A percentile compares a stretch with the other conserved stretches of the same genome.
phyloP scores from a whole-genome alignment of 2,797 vertebrate genomes.

The Sebastiscus albofasciatus region DNA sequence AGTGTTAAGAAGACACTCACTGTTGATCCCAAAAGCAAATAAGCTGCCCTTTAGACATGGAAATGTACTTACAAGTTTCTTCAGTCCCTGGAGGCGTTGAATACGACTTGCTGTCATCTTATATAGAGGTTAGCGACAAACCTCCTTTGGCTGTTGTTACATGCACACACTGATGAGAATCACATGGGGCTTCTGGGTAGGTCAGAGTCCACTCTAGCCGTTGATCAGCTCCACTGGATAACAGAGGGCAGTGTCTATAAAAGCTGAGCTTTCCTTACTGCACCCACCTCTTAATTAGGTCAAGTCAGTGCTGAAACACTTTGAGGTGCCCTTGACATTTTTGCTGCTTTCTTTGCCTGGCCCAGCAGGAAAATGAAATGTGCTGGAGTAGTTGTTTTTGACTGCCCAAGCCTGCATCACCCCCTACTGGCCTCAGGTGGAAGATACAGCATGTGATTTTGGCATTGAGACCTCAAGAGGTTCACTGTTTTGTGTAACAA shows the following conservation, averaged over 20 bases:
- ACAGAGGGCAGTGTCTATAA: slow-evolving; percentile 20
- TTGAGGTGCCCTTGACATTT: slow-evolving; percentile 7
- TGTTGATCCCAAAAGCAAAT: background rate
- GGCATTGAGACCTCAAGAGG: background rate
- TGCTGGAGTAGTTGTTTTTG: background rate
- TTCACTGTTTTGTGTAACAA: slow-evolving; percentile 1
- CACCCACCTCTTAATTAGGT: slow-evolving; percentile 9
- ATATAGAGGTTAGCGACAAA: slow-evolving; percentile 11
- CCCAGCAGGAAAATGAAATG: background rate
- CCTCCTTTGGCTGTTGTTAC: slow-evolving; percentile 1
- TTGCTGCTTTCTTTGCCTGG: background rate
- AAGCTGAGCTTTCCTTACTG: background rate
- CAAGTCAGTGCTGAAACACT: background rate
- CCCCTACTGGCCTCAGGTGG: background rate
- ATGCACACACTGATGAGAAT: slow-evolving; percentile 28
- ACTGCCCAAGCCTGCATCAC: background rate
- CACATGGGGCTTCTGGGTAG: slow-evolving; percentile 40
- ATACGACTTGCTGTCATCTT: slow-evolving; percentile 46
- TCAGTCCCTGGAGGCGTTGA: slow-evolving; percentile 18
- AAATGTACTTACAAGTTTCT: slow-evolving; percentile 61
- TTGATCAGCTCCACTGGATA: slow-evolving; percentile 30
- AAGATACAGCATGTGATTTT: background rate
- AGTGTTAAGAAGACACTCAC: background rate
- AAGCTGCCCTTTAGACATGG: background rate
- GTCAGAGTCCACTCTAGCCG: slow-evolving; percentile 72